These are phyloP conservation scores for Heliconius hermathena DNA, from an alignment of 1,140 invertebrate genomes.

Conservation along the genomic window DNA sequence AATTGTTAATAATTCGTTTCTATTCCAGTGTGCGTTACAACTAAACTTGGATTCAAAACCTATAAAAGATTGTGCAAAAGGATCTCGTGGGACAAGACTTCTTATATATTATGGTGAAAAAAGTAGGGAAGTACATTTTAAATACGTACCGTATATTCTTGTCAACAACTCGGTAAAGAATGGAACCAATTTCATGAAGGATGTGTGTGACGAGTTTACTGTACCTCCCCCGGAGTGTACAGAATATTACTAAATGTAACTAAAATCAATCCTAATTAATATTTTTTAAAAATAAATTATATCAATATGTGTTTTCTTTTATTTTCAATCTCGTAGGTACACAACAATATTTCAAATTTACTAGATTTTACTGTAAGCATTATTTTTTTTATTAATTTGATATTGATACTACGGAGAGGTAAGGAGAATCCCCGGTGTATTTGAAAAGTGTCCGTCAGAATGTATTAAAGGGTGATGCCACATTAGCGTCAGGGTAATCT, in stretches of 20 bases:
- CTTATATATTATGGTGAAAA: slow-evolving; percentile 60
- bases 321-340: too few species aligned
- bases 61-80: slow-evolving; percentile 63
- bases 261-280: neutral
- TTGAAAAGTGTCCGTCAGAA: too few species aligned
- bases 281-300: neutral
- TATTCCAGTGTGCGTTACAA: neutral
- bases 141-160: slow-evolving; percentile 58
- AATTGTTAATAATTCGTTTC: neutral
- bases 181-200: slow-evolving; percentile 44
- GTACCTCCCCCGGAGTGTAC: slow-evolving; percentile 27
- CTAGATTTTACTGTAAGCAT: too few species aligned
- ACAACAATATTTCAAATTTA: too few species aligned
- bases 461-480: too few species aligned
- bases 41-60: slow-evolving; percentile 40
- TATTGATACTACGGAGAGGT: too few species aligned
- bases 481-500: too few species aligned
- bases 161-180: slow-evolving; percentile 51
- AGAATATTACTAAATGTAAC: neutral
- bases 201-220: slow-evolving; percentile 49
- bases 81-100: slow-evolving; percentile 49
- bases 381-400: too few species aligned
- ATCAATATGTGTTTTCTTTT: too few species aligned
- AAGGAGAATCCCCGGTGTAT: too few species aligned
- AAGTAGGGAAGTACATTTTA: slow-evolving; percentile 49